Base-by-base conservation (phyloP, 2,113 vertebrate species). In the Campylorhamphus procurvoides region DNA sequence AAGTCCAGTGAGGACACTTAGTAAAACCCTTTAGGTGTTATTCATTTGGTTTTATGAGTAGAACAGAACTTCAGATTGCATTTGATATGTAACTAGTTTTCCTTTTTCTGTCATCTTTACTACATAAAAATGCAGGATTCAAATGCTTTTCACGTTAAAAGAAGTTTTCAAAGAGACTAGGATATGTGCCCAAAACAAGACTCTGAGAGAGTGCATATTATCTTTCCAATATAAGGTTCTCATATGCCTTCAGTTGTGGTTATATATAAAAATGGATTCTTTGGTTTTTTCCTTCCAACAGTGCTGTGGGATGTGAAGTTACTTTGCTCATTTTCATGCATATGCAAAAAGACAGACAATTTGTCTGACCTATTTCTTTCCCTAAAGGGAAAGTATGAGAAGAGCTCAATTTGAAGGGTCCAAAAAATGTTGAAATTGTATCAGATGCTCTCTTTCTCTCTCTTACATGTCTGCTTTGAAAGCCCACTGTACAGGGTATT, bases 341-440 rank as follows among this genome's bases (percentile, higher is more conserved):
- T 92, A 90, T 93, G 83, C n/a, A 92, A 89, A 93, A 80, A 77
- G 71, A 37, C 62, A 87, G 44, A 14, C 42, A 69, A 84, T 80
- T 87, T 83, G 6, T 87, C 69, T 95, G 75, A 90, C 75, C 78
- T 93, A 66, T 85, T 94, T 94, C 55, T 93, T 94, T 76, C n/a
- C 18, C 46, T 88, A 76, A 87, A 69, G 19, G 28, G 67, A 69
- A 85, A 56, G 7, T 25, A 68, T 33, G 37, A 85, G 40, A 49
- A 11, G 83, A 88, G 14, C 10, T 93, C 37, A 80, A 93, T 80
- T 71, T 66, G 69, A 89, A 16, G 4, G 7, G 20, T 77, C 29
- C 88, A 63, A 77, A 73, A 53, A 62, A n/a, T 23, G 5, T 15
- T 53, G 14, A 58, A 58, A 19, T 52, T 58, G 28, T 10, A 76